Base-by-base conservation (phyloP, 2,797 vertebrate genomes). In the Helarctos malayanus region DNA sequence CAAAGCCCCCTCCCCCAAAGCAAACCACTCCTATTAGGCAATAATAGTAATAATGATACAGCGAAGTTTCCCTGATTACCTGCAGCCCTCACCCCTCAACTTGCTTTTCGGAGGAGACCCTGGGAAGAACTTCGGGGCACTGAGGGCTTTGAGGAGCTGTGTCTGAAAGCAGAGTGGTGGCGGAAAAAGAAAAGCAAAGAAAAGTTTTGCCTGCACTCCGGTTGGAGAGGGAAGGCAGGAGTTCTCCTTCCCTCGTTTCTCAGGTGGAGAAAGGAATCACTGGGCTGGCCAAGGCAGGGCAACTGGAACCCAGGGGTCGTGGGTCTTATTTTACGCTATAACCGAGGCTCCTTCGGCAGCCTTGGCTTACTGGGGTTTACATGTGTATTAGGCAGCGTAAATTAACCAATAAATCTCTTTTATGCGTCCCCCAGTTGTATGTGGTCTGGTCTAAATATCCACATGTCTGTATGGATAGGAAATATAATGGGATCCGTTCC, bases 331-430 rank as follows among this genome's bases (percentile, higher is more conserved):
- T 94, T 89, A 86, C 12, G 25, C 93, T 93, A 15, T 91, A 96
- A 80, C 88, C 5, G n/a, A 65, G 49, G 54, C 65, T 94, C 75
- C 83, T 59, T 76, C n/a, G 21, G 78, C 73, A 96, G 52, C 88
- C 68, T 96, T 65, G 96, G 93, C 94, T 71, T 85, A 88, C 87
- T 83, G 85, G 96, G 63, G 85, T 95, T 96, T 96, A 93, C 96
- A 95, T 79, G 97, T 78, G 59, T 97, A 94, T 97, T 95, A 86
- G 82, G 96, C 95, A 57, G 35, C 80, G 84, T 45, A 97, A 98
- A 97, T 97, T 95, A 98, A 97, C 97, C 97, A 94, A 98, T 98
- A 98, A 98, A 98, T 98, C 98, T 98, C 94, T 93, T 97, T 97
- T 97, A 98, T 98, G 83, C 45, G 21, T 97, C 97, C 96, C 91